Percentiles rank a stretch among this genome's conserved stretches.
Evolutionary conservation across 2,113 vertebrate species (phyloP).

Genomic region (Elephas maximus): DNA sequence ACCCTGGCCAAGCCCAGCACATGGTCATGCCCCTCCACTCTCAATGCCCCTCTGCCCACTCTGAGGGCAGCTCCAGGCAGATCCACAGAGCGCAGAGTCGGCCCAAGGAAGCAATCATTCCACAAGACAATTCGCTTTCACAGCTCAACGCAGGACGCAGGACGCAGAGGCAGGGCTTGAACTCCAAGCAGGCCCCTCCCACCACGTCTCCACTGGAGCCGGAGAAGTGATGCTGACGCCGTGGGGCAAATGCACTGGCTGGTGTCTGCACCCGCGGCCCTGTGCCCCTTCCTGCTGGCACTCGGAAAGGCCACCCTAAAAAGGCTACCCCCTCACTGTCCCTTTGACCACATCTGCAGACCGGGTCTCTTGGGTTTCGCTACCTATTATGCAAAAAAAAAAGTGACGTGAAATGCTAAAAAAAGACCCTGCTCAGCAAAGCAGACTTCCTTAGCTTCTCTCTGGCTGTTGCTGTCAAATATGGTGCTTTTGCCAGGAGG

Average conservation of each 20-base stretch:
- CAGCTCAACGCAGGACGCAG: background rate
- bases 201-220: no score
- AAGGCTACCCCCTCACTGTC: background rate
- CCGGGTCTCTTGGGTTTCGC: background rate
- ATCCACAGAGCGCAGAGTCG: background rate
- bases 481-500: background rate
- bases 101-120: background rate
- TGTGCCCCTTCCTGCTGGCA: no score
- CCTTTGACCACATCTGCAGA: background rate
- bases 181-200: background rate
- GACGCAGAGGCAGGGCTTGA: conserved; percentile 39
- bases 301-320: background rate
- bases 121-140: background rate
- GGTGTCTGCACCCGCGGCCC: no score
- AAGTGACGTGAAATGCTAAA: background rate
- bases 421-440: background rate
- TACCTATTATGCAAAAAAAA: background rate
- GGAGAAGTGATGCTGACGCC: no score
- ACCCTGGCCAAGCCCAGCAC: no score
- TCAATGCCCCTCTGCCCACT: no score
- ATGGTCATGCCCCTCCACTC: no score
- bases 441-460: background rate
- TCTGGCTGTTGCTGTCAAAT: background rate
- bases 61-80: no score
- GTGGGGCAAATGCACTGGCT: background rate